Percentiles rank a stretch among this genome's conserved stretches.
Conservation (phyloP, 2,113 vertebrate species). For the Peromyscus californicus region DNA sequence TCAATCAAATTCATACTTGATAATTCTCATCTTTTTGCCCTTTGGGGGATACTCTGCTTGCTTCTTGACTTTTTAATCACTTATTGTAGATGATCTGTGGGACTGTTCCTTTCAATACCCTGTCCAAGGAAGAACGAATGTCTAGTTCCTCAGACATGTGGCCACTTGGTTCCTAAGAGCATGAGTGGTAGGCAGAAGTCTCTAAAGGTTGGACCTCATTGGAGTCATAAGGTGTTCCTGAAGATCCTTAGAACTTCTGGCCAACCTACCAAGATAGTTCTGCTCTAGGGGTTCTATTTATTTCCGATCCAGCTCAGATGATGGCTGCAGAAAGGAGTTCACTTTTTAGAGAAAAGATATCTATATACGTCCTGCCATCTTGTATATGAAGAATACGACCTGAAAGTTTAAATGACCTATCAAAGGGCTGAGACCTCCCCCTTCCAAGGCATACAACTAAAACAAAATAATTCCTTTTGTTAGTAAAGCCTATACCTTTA, state of each 20-base stretch:
- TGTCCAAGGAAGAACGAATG: neutral
- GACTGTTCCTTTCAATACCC: neutral
- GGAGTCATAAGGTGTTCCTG: neutral
- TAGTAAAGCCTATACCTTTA: neutral
- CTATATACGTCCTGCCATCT: neutral
- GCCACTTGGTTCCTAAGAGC: neutral
- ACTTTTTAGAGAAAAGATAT: neutral
- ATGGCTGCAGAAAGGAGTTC: neutral
- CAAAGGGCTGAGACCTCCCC: neutral
- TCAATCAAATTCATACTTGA: neutral
- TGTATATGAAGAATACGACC: neutral
- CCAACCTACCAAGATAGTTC: neutral
- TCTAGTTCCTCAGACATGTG: neutral
- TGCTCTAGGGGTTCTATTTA: neutral
- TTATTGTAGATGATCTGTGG: neutral
- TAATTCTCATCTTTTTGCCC: neutral
- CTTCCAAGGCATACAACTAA: neutral
- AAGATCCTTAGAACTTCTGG: neutral
- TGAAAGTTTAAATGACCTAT: neutral
- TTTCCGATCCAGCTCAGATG: neutral
- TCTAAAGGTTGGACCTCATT: neutral
- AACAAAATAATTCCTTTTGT: neutral
- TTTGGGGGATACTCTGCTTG: neutral
- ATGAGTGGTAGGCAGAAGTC: neutral
- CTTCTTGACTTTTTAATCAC: neutral